Evolutionary conservation across 2,888 invertebrate genomes (phyloP).

Genomic region (Drosophila niveifrons): DNA sequence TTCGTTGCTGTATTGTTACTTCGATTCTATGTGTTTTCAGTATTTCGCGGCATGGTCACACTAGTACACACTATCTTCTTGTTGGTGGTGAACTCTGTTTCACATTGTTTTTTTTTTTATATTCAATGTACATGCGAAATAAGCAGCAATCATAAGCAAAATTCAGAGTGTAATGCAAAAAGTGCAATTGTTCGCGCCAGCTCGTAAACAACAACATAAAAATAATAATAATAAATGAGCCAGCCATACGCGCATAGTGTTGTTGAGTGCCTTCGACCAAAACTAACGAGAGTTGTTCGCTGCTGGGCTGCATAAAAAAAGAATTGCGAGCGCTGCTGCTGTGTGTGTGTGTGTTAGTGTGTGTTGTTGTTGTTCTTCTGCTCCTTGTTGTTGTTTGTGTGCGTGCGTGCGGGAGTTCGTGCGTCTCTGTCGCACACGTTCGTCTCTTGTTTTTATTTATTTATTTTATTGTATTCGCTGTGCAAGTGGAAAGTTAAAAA

Average conservation of each 20-base stretch:
- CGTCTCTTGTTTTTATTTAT: slow-evolving; percentile 57
- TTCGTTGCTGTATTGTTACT: not conserved
- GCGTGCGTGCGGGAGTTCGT: slow-evolving; percentile 29
- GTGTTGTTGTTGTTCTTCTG: slow-evolving; percentile 35
- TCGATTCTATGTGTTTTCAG: slow-evolving; percentile 7
- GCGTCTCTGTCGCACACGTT: slow-evolving; percentile 47
- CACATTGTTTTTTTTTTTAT: slow-evolving; percentile 64
- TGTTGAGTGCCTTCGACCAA: slow-evolving; percentile 19
- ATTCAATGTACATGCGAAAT: slow-evolving; percentile 57
- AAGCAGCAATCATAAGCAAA: slow-evolving; percentile 47
- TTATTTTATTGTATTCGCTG: slow-evolving; percentile 49
- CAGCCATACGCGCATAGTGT: slow-evolving; percentile 20
- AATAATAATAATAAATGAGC: slow-evolving; percentile 9
- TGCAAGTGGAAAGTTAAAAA: slow-evolving; percentile 60
- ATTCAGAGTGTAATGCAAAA: slow-evolving; percentile 51
- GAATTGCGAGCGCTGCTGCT: slow-evolving; percentile 56
- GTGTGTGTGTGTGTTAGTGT: slow-evolving; percentile 44
- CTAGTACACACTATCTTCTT: slow-evolving; percentile 46
- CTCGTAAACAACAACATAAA: slow-evolving; percentile 23
- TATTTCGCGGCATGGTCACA: slow-evolving; percentile 43
- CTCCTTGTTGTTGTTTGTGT: slow-evolving; percentile 32
- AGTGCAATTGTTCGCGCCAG: slow-evolving; percentile 56
- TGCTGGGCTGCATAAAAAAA: slow-evolving; percentile 39
- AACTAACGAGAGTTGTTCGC: slow-evolving; percentile 30
- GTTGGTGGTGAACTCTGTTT: slow-evolving; percentile 62